Conservation (phyloP, 2,113 vertebrate genomes). For the Takifugu bimaculatus region DNA sequence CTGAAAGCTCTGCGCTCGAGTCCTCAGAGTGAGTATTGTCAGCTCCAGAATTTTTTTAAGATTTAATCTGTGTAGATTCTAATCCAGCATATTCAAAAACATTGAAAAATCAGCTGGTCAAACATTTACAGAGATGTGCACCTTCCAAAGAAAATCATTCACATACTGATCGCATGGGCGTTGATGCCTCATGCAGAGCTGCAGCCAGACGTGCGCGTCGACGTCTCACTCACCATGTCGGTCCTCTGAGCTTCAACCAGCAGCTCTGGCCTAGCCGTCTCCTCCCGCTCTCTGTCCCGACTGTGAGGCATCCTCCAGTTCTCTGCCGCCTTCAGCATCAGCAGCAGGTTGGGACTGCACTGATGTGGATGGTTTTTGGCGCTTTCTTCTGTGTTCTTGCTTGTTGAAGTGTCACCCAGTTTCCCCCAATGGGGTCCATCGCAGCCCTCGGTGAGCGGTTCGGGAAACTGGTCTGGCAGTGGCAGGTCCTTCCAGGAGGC, state of each 20-base stretch:
- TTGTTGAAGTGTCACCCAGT: neutral
- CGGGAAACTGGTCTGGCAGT: conserved; percentile 17
- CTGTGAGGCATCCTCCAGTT: conserved; percentile 22
- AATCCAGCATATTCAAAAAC: neutral
- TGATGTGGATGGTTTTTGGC: conserved; percentile 5
- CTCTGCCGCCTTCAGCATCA: conserved; percentile 65
- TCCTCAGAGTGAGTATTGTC: too few relatives aligned
- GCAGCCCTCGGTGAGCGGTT: conserved; percentile 1
- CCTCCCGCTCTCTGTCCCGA: conserved; percentile 14
- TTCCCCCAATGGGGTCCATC: conserved; percentile 2
- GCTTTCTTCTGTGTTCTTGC: neutral
- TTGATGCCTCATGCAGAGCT: conserved; percentile 4
- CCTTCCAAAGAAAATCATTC: conserved; percentile 31
- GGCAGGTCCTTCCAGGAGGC: conserved; percentile 10
- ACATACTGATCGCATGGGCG: conserved; percentile 45
- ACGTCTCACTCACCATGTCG: conserved; percentile 58
- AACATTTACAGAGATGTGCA: conserved; percentile 41
- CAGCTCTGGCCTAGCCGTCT: neutral
- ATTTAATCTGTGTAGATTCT: neutral
- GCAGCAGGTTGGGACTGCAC: conserved; percentile 46
- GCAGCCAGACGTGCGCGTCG: neutral
- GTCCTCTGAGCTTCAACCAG: conserved; percentile 50
- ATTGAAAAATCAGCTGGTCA: conserved; percentile 23
- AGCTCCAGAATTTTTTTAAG: too few relatives aligned
- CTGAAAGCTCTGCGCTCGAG: too few relatives aligned